phyloP scores from a whole-genome alignment of 2,797 vertebrate species.

The Champsocephalus gunnari region DNA sequence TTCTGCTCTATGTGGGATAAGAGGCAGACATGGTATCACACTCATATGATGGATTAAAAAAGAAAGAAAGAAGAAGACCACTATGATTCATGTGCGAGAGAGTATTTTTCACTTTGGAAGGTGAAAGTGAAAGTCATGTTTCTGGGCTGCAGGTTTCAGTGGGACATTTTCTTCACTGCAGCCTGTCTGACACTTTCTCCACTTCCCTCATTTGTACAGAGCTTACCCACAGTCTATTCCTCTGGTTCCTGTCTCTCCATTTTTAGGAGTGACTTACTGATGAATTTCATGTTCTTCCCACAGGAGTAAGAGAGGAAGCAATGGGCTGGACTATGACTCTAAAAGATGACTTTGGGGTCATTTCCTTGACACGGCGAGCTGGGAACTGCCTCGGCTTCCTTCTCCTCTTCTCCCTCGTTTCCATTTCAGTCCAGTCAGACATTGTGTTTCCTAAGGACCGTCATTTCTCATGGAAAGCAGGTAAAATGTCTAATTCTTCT shows the following conservation, averaged over 20 bases:
- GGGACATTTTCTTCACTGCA: slow-evolving; percentile 8
- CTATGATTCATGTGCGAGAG: slow-evolving; percentile 10
- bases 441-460: slow-evolving; percentile 86
- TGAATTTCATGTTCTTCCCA: slow-evolving; percentile 66
- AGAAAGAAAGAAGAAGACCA: not conserved
- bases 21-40: slow-evolving; percentile 15
- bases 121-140: slow-evolving; percentile 44
- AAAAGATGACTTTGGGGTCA: slow-evolving; percentile 86
- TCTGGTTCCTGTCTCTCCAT: slow-evolving; percentile 21
- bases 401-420: slow-evolving; percentile 85
- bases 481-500: slow-evolving; percentile 78
- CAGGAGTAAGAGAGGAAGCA: slow-evolving; percentile 89
- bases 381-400: slow-evolving; percentile 80
- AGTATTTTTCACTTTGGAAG: slow-evolving; percentile 29
- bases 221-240: slow-evolving; percentile 2
- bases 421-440: slow-evolving; percentile 84
- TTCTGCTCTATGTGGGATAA: slow-evolving; percentile 45
- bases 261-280: slow-evolving; percentile 51
- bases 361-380: slow-evolving; percentile 84
- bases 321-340: slow-evolving; percentile 94
- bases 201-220: slow-evolving; percentile 21
- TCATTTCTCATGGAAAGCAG: slow-evolving; percentile 95
- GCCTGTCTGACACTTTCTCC: slow-evolving; percentile 21
- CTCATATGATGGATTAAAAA: slow-evolving; percentile 9
- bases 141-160: slow-evolving; percentile 34